Percentiles rank a stretch among this genome's conserved stretches.
These are phyloP conservation scores for Carcharodon carcharias DNA, from an alignment of 2,797 vertebrate species.

Conservation along the genomic window DNA sequence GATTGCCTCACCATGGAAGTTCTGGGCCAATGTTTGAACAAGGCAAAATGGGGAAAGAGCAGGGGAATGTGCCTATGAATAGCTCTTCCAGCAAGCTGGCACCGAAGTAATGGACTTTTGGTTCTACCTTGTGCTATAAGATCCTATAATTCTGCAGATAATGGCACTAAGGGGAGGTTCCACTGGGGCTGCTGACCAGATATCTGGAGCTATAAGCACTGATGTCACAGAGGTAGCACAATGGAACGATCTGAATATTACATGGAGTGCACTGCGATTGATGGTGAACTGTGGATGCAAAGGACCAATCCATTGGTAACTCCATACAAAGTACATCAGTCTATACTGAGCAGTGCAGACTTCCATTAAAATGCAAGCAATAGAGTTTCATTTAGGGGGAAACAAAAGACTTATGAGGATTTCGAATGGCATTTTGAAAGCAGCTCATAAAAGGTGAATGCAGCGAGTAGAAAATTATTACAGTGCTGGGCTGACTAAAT, in stretches of 20 bases:
- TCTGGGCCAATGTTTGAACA: not conserved
- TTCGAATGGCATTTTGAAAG: constrained; percentile 14
- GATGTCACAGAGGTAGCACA: not conserved
- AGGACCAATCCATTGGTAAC: not conserved
- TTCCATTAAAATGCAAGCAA: not conserved
- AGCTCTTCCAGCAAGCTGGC: not conserved
- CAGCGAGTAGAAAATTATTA: not conserved
- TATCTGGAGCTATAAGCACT: not conserved
- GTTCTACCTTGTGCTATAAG: not conserved
- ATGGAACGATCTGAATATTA: not conserved
- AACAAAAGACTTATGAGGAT: not conserved
- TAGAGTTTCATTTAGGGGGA: not conserved
- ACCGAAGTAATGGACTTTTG: not conserved
- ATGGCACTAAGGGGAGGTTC: no score
- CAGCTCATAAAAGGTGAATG: not conserved
- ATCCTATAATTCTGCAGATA: not conserved
- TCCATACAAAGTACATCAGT: not conserved
- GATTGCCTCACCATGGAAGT: no score
- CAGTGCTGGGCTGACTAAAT: not conserved
- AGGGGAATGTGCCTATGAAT: not conserved
- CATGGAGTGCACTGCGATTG: not conserved
- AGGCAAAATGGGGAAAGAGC: not conserved
- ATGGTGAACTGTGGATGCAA: not conserved
- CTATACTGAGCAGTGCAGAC: not conserved
- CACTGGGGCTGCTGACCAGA: not conserved